Base-by-base conservation (phyloP, 2,888 invertebrate species). In the Cheilosia vernalis region DNA sequence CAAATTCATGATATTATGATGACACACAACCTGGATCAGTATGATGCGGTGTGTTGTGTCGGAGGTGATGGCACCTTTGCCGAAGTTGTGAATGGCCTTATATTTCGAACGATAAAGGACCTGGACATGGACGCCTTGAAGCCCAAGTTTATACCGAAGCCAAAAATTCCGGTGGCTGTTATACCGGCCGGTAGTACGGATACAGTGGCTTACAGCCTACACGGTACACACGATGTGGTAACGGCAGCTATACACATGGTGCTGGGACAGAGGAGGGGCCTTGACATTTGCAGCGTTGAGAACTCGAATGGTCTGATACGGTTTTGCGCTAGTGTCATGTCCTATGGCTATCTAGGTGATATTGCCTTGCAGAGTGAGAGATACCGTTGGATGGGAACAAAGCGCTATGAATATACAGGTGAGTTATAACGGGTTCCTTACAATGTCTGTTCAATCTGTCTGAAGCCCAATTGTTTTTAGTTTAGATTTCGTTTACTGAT, bases 41-140 rank as follows among this genome's bases (percentile, higher is more conserved):
- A 93, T 87, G 94, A 95, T 92, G 96, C 95, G 0, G 93, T 97
- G 21, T 95, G 96, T 19, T 96, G 96, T 90, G 95, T 97, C 9
- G 97, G 97, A 0, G 97, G 97, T 0, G 97, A 98, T 91, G 97
- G 97, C 0, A 96, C 97, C 53, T 95, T 97, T 88, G 95, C 96
- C 7, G 97, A 97, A 92, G 93, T 97, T 33, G 94, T 95, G 87
- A 96, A 96, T 90, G 96, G 97, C 0, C 91, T 96, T 3, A 81
- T 93, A 93, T 77, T 93, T 93, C 95, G 96, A n/a, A 88, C 89
- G 1, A 91, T 92, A 83, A 89, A 89, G 24, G 92, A 92, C 73
- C 67, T 89, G 15, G 89, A 89, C 17, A 63, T 91, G 69, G 90
- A 92, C 84, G 82, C 87, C 7, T 88, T 88, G 27, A 88, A 88